Evolutionary conservation across 2,797 vertebrate genomes (phyloP), one percentile per base, ranked within the genome.

Genomic region (Naso thynnoides): DNA sequence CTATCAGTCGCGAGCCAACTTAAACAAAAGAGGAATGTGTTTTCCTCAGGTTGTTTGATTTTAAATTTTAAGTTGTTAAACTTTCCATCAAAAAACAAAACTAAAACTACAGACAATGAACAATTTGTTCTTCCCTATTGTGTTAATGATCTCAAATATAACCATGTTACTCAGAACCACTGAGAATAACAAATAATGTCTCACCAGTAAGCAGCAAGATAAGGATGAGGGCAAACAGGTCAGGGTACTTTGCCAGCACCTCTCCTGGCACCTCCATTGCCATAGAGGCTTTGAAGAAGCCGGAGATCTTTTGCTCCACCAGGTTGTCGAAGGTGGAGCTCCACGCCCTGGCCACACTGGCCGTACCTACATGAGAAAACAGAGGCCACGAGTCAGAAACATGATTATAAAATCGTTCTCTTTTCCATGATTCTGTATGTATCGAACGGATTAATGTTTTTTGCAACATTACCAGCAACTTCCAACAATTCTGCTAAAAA

Each of bases 281-380:
- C 88, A 96, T 92, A 64, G 80, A 93, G 15, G 86, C 91, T 73
- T 82, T 88, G 21, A 98, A 97, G 89, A 96, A 95, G 47, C 4
- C 87, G 0, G 97, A 98, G 82, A 99, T 98, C 77, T 95, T 96
- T 73, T 97, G 96, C 39, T 96, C 97, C 0, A 99, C 94, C 77
- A 99, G 89, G 82, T 94, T 96, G 89, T 99, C 98, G 5, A 99
- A 99, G 0, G 96, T 96, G 0, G 96, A 96, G 47, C 98, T 99
- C 98, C 97, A 99, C 0, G 98, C 97, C 73, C 97, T 91, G 23
- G 96, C 97, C 64, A 99, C 98, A 0, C 97, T 99, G 60, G 98
- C 97, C 0, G 97, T 98, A 64, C 97, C 97, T 97, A 13, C 5
- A 75, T 13, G 3, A 41, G 3, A 52, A 19, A 18, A 61, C 16